Base-by-base conservation (phyloP, 1,140 invertebrate genomes). In the Oryctes rhinoceros region DNA sequence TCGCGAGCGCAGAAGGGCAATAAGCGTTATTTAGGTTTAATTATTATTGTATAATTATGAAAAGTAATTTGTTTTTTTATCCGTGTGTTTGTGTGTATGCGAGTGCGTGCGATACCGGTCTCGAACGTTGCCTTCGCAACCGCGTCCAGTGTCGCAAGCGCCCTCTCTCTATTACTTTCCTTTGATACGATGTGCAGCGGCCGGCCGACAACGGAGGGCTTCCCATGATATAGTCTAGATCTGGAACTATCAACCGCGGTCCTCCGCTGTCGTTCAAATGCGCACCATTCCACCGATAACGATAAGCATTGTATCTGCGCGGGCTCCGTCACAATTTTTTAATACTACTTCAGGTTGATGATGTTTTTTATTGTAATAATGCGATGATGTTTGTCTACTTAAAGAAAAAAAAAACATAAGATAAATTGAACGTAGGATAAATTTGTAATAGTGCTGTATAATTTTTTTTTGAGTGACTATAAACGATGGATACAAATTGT, bases 401-500 rank as follows among this genome's bases (percentile, higher is more conserved):
- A 85, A 83, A 82, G 79, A 79, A 79, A 79, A 82, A 81, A 78
- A 84, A 80, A 78, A 18, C n/a, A 53, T 59, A 59, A 82, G 81
- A 81, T 82, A 80, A 83, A 81, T 83, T 85, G 78, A 18, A 65
- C 59, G 53, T 79, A 47, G 62, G 65, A 67, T 85, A 81, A 84
- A 82, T 84, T 85, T 86, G 85, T 85, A 86, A 84, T 83, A 82
- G 81, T 86, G 85, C 82, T 86, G 85, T 86, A 86, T 86, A 84
- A 85, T 81, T 76, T 85, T 85, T 83, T 44, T 76, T 84, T 85
- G 85, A 86, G 84, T 86, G 85, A 85, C 76, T 78, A 85, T 85
- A 85, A 86, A 86, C 81, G 82, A 86, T 85, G 85, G 84, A 86
- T 86, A 85, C 84, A 86, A 85, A 84, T 86, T 86, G 85, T 86